phyloP scores from a whole-genome alignment of 1,140 invertebrate genomes.

The Paralvinella palmiformis region DNA sequence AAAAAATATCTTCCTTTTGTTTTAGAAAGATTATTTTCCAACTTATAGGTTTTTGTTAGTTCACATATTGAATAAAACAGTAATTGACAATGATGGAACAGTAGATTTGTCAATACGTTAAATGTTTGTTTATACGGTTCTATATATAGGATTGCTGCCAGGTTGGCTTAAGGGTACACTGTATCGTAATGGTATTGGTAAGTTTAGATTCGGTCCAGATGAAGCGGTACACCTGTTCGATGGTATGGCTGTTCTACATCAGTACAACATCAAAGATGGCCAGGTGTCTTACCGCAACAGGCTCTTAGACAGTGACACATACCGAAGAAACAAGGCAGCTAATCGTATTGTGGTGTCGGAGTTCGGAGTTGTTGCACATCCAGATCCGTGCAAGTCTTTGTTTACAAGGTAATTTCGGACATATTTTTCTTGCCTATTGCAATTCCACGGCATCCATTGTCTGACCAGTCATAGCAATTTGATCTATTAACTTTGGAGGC shows the following conservation, averaged over 20 bases:
- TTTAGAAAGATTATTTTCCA: too few species aligned
- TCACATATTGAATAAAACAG: too few species aligned
- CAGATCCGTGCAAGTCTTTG: slow-evolving; percentile 51
- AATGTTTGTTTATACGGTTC: too few species aligned
- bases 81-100: too few species aligned
- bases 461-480: too few species aligned
- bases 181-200: slow-evolving; percentile 77
- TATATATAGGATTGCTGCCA: slow-evolving; percentile 65
- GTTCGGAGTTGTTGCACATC: slow-evolving; percentile 68
- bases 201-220: slow-evolving; percentile 69
- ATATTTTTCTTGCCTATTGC: not conserved
- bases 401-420: slow-evolving; percentile 38
- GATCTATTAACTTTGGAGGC: too few species aligned
- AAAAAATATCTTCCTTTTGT: too few species aligned
- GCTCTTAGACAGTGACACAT: slow-evolving; percentile 69
- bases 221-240: slow-evolving; percentile 78
- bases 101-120: too few species aligned
- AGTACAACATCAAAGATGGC: slow-evolving; percentile 53
- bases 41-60: too few species aligned
- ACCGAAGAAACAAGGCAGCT: slow-evolving; percentile 66
- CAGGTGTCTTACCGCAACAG: slow-evolving; percentile 64
- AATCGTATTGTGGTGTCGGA: slow-evolving; percentile 75
- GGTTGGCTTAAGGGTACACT: slow-evolving; percentile 71
- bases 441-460: too few species aligned
- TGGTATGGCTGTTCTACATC: slow-evolving; percentile 74